Evolutionary conservation across 2,113 vertebrate genomes (phyloP), one percentile per base, ranked within the genome.

Genomic region (Pongo pygmaeus): DNA sequence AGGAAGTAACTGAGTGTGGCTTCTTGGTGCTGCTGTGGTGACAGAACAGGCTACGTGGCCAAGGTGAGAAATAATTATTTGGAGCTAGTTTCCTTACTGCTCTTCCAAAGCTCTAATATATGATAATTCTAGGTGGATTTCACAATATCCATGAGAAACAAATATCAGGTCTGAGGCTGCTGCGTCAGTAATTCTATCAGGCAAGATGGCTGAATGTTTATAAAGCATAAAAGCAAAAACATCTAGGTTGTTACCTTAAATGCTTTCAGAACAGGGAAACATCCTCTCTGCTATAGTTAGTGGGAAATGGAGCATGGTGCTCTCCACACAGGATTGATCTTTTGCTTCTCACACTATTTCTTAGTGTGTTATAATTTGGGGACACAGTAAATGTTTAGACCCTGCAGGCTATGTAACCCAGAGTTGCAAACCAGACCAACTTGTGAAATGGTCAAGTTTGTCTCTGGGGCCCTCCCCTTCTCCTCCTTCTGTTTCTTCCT

Each of bases 31-130:
- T 86, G 48, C 75, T 18, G 23, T 57, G 72, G 81, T 52, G 38
- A 69, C 46, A 43, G 93, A 86, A 59, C 0, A 23, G 30, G 57
- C 30, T n/a, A 40, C n/a, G 8, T 32, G 61, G 48, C 5, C 12
- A 80, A 89, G 25, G 27, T 79, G 55, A 89, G 75, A 95, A 92
- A 90, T 81, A 23, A 88, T 77, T 50, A 81, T 52, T 78, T 84
- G 77, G 25, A 77, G 89, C 14, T 84, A 18, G 72, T 70, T 92
- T 97, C 55, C 69, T 92, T 80, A 85, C 55, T 30, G n/a, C 16
- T 93, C 50, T 93, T 50, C 35, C 38, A 64, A 83, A 91, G 75
- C 43, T 46, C 59, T 83, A 80, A 88, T 20, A 16, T 43, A 67
- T 79, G 25, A 30, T 92, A 43, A 70, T 52, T 88, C 40, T 32